Evolutionary conservation across 1,140 invertebrate genomes (phyloP).

Genomic region (Oncopeltus fasciatus): DNA sequence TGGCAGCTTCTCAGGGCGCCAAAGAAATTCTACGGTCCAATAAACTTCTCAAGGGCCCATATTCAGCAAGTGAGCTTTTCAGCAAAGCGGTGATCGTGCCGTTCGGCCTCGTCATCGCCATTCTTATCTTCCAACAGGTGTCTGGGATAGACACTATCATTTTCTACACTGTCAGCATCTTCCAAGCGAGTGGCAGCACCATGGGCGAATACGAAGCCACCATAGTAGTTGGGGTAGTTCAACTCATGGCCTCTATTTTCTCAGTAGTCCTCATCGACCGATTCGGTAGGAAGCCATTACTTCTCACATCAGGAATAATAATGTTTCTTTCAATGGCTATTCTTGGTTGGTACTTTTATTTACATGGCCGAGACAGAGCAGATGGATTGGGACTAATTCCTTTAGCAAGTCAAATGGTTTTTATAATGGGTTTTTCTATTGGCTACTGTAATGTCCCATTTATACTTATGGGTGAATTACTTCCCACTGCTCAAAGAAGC

Average conservation of each 20-base stretch:
- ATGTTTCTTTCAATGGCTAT: conserved; percentile 37
- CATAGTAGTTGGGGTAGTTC: conserved; percentile 44
- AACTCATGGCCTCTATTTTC: conserved; percentile 36
- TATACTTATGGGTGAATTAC: conserved; percentile 37
- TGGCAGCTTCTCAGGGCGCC: not conserved
- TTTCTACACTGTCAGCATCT: conserved; percentile 53
- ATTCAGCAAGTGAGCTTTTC: conserved; percentile 10
- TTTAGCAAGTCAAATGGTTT: conserved; percentile 33
- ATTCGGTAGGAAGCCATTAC: conserved; percentile 34
- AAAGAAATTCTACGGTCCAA: not conserved
- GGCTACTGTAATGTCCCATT: conserved; percentile 37
- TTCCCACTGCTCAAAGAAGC: conserved; percentile 32
- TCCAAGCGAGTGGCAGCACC: conserved; percentile 39
- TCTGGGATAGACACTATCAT: conserved; percentile 53
- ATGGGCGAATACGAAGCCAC: conserved; percentile 42
- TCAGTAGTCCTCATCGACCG: conserved; percentile 40
- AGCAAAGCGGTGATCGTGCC: conserved; percentile 25
- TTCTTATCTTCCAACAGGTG: conserved; percentile 47
- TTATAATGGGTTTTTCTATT: conserved; percentile 36
- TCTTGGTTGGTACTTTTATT: conserved; percentile 39
- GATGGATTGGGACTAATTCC: conserved; percentile 31
- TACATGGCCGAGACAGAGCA: conserved; percentile 29
- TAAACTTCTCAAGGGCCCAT: conserved; percentile 2
- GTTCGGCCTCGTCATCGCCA: conserved; percentile 30
- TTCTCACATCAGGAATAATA: conserved; percentile 30